A percentile compares a stretch with the other conserved stretches of the same genome.
These are phyloP conservation scores for Dryomyza anilis DNA, from an alignment of 2,888 invertebrate genomes.

Conservation along the genomic window DNA sequence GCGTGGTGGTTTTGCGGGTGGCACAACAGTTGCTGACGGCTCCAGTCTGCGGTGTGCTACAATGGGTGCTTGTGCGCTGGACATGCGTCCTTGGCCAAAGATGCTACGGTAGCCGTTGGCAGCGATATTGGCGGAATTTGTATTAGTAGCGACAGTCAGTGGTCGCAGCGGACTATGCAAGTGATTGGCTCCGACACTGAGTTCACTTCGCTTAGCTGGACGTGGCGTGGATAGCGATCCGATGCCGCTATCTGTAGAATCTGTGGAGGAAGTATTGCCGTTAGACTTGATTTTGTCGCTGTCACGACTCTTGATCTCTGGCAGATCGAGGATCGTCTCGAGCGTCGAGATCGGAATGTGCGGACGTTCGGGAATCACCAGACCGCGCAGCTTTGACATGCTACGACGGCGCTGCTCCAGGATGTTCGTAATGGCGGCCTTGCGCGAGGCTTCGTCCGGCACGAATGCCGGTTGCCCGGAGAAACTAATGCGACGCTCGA, in stretches of 20 bases:
- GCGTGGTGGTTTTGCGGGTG: conserved; percentile 58
- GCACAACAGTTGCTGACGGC: conserved; percentile 41
- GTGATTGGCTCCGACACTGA: background rate
- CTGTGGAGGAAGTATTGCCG: conserved; percentile 53
- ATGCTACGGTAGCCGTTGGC: conserved; percentile 50
- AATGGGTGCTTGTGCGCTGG: conserved; percentile 30
- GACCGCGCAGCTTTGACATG: conserved; percentile 83
- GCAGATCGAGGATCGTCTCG: conserved; percentile 74
- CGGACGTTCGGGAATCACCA: conserved; percentile 82
- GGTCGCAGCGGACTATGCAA: conserved; percentile 38
- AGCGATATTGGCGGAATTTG: conserved; percentile 39
- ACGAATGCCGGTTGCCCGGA: conserved; percentile 53
- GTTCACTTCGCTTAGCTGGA: conserved; percentile 42
- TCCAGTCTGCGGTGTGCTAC: conserved; percentile 46
- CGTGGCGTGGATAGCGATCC: conserved; percentile 38
- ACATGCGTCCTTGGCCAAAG: conserved; percentile 33
- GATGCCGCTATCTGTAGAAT: conserved; percentile 51
- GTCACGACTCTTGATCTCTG: conserved; percentile 81
- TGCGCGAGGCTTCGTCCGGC: conserved; percentile 62
- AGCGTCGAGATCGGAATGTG: conserved; percentile 59
- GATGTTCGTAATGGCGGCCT: conserved; percentile 74
- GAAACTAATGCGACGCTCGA: conserved; percentile 39
- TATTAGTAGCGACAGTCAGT: conserved; percentile 40
- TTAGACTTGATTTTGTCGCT: conserved; percentile 63
- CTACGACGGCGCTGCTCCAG: conserved; percentile 82